These are phyloP conservation scores for Strix aluco DNA, from an alignment of 2,113 vertebrate genomes.

Conservation along the genomic window DNA sequence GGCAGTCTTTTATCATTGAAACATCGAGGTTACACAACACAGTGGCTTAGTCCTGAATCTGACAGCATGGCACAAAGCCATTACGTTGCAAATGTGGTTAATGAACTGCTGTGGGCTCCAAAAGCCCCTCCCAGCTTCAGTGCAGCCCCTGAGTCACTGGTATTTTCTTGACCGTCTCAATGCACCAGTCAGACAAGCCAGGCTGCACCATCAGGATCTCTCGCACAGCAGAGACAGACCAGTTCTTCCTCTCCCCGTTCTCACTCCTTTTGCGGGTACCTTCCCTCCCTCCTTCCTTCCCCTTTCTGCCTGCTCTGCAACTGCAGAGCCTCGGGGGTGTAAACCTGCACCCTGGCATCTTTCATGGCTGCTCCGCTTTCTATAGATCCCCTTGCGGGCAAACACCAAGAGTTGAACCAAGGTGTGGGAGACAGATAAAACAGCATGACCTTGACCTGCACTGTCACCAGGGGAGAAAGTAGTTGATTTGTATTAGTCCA, in stretches of 20 bases:
- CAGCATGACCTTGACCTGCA: neutral
- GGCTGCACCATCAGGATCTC: neutral
- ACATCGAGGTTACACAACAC: neutral
- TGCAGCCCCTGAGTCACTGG: neutral
- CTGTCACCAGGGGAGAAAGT: neutral
- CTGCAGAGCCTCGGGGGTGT: neutral
- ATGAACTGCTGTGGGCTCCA: neutral
- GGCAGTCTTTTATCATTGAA: neutral
- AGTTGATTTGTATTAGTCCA: neutral
- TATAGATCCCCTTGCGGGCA: neutral
- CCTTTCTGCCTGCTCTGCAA: neutral
- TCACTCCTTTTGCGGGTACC: accelerated
- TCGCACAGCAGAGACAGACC: neutral
- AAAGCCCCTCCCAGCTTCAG: neutral
- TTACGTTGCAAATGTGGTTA: neutral
- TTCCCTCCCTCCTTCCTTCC: neutral
- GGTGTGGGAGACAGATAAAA: neutral
- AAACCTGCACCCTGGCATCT: neutral
- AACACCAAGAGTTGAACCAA: neutral
- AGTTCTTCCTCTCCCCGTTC: accelerated
- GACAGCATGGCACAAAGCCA: neutral
- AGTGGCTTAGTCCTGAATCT: neutral
- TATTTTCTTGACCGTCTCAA: neutral
- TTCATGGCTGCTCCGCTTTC: neutral
- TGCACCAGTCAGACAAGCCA: neutral